Percentiles rank a stretch among this genome's conserved stretches.
phyloP scores from a whole-genome alignment of 2,888 invertebrate species.

The Malthinus seriepunctatus region DNA sequence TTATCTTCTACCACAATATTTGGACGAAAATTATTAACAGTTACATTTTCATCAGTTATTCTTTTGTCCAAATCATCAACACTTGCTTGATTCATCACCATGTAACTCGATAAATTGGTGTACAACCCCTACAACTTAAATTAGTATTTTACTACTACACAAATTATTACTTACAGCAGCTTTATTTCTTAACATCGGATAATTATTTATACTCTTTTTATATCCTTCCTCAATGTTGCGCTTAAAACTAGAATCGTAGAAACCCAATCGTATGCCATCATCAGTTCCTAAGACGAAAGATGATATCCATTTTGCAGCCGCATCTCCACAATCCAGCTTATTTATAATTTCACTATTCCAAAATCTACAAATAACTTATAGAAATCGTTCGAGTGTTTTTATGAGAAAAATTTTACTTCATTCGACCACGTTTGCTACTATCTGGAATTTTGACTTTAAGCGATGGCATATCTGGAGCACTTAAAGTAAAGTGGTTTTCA shows the following conservation, averaged over 20 bases:
- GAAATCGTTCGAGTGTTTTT: not conserved
- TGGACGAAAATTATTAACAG: constrained; percentile 59
- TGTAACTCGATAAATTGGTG: constrained; percentile 59
- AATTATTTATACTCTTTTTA: constrained; percentile 39
- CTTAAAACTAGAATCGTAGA: constrained; percentile 41
- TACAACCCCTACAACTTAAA: constrained; percentile 52
- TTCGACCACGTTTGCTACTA: not conserved
- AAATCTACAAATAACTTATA: not conserved
- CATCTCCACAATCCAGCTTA: constrained; percentile 63
- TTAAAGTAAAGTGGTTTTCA: constrained; percentile 51
- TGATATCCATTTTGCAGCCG: constrained; percentile 64
- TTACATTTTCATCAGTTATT: constrained; percentile 49
- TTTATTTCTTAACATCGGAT: constrained; percentile 41
- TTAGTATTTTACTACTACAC: not conserved
- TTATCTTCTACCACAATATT: constrained; percentile 60
- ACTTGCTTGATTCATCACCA: constrained; percentile 58
- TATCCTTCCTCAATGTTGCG: constrained; percentile 41
- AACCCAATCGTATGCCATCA: constrained; percentile 46
- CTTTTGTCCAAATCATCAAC: constrained; percentile 57
- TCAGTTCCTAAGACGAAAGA: constrained; percentile 48
- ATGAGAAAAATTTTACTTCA: not conserved
- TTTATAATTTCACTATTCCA: not conserved
- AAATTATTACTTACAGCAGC: constrained; percentile 38
- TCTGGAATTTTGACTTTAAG: constrained; percentile 51
- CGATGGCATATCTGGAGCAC: constrained; percentile 55